phyloP scores from a whole-genome alignment of 2,797 vertebrate genomes.

The Onychomys torridus region DNA sequence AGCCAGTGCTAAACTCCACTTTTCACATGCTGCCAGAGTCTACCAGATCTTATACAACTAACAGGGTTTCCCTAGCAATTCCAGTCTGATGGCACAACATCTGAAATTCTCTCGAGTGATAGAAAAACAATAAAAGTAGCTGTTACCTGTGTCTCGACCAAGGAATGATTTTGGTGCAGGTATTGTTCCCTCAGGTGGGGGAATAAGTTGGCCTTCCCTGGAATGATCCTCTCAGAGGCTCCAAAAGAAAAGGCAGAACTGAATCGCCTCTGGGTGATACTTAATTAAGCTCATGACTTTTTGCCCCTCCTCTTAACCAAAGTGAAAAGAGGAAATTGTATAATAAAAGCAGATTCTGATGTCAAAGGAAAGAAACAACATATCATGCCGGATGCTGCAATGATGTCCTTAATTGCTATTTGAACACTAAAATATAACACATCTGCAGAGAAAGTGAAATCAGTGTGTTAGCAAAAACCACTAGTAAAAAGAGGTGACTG shows the following conservation, averaged over 20 bases:
- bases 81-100: neutral
- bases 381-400: neutral
- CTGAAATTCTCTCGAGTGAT: neutral
- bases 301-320: conserved; percentile 64
- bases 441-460: neutral
- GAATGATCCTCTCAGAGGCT: neutral
- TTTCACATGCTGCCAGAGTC: neutral
- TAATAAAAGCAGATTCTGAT: conserved; percentile 13
- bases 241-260: neutral
- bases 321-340: conserved; percentile 69
- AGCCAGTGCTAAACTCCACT: neutral
- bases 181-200: neutral
- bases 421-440: neutral
- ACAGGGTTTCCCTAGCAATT: neutral
- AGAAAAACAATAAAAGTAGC: neutral
- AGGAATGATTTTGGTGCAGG: neutral
- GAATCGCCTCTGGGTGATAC: neutral
- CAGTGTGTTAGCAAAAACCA: neutral
- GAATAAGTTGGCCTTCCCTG: neutral
- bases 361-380: neutral
- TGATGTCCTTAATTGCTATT: neutral
- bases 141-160: conserved; percentile 15
- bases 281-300: neutral
- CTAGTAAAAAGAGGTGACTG: conserved; percentile 1
- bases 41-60: neutral